Percentiles rank a stretch among this genome's conserved stretches.
Conservation (phyloP, 2,888 invertebrate genomes). For the Hemithea aestivaria region DNA sequence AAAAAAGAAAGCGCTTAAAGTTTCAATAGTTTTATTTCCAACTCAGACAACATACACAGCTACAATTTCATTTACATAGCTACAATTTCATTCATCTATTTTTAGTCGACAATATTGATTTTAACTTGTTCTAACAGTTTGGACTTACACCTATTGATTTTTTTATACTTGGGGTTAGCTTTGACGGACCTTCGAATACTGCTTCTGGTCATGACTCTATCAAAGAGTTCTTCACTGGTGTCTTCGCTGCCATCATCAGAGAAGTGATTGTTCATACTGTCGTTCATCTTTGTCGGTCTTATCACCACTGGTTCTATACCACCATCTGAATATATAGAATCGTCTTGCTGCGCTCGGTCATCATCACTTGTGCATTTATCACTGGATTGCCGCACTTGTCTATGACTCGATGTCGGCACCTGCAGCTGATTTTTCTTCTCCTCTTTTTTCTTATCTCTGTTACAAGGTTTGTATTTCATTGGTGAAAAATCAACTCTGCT, state of each 20-base stretch:
- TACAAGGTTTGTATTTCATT: constrained; percentile 67
- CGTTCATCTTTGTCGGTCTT: constrained; percentile 58
- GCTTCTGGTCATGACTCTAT: constrained; percentile 69
- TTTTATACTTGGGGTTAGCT: constrained; percentile 74
- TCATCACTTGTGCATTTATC: constrained; percentile 64
- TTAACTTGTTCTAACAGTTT: constrained; percentile 69
- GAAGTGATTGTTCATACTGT: constrained; percentile 73
- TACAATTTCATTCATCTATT: constrained; percentile 3
- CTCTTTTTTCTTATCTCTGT: constrained; percentile 62
- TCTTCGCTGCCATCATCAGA: constrained; percentile 74
- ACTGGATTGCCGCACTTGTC: constrained; percentile 48
- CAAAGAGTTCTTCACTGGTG: constrained; percentile 72
- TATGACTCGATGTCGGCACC: constrained; percentile 47
- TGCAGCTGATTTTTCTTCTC: constrained; percentile 61
- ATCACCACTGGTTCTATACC: constrained; percentile 51
- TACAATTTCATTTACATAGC: constrained; percentile 1
- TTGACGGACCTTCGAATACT: constrained; percentile 69
- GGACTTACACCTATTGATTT: constrained; percentile 68
- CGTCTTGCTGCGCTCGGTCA: constrained; percentile 47
- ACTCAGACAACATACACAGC: constrained; percentile 4
- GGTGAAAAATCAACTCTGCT: constrained; percentile 69
- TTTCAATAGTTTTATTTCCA: constrained; percentile 13
- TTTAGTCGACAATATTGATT: constrained; percentile 63
- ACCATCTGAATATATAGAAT: constrained; percentile 53
- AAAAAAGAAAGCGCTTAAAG: constrained; percentile 8